Base-by-base conservation (phyloP, 2,888 invertebrate species). In the Ditylenchus weischeri region DNA sequence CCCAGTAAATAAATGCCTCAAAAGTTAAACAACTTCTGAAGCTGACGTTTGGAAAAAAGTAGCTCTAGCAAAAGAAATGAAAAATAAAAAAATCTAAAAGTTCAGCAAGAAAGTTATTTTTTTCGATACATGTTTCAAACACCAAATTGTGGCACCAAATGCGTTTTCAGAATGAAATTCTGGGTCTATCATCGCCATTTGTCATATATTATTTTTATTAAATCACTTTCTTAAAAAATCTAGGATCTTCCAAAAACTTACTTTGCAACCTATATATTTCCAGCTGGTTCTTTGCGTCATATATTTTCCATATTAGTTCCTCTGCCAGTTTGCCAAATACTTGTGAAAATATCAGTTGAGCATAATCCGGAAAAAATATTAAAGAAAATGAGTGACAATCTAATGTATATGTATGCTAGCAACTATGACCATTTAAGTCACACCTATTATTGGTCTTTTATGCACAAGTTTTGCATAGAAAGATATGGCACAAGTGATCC, bases 401-500 rank as follows among this genome's bases (percentile, higher is more conserved):
- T 54, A 1, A 54, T 54, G 54, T 54, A 54, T 18, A 23, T 54
- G 54, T 54, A 15, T 54, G 54, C 54, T 13, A 54, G 29, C 29
- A 23, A 54, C 29, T 54, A 54, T 29, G 23, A 54, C 29, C 29
- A 21, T 21, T 29, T 23, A 10, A 23, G 11, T 23, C 11, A 54
- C 2, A 54, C 54, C 11, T 54, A 54, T n/a, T 54, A 54, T 54
- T 54, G 21, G 54, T 54, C 54, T 54, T 54, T 54, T 54, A 54
- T 54, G 21, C 54, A 54, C 54, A 54, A 54, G 8, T 54, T 54
- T 54, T 54, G 54, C 29, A 11, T 54, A 13, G 54, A 54, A 29
- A 54, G 54, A 8, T 54, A 54, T 29, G 54, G 54, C 23, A 29
- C 54, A 54, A 54, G 54, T 54, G 54, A 54, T 54, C n/a, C 54